Percentiles rank a stretch among this genome's conserved stretches.
Evolutionary conservation across 2,113 vertebrate species (phyloP).

Genomic region (Pachypanchax playfairii): DNA sequence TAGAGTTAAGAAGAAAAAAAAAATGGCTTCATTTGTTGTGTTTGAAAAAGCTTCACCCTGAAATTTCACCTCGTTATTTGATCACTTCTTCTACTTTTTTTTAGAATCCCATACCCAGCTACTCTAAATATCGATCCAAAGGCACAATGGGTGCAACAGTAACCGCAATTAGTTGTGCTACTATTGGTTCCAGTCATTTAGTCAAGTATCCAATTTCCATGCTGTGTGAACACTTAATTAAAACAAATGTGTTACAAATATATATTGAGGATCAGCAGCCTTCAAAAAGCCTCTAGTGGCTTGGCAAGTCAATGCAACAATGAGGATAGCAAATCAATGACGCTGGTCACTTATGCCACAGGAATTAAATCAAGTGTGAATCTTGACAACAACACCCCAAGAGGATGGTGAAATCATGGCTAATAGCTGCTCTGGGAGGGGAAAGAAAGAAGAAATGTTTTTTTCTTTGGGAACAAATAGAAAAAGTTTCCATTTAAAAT

Average conservation of each 20-base stretch:
- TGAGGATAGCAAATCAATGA: conserved; percentile 80
- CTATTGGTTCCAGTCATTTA: conserved; percentile 78
- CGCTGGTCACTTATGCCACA: conserved; percentile 73
- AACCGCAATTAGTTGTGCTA: conserved; percentile 80
- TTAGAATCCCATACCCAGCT: conserved; percentile 63
- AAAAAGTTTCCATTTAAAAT: conserved; percentile 32
- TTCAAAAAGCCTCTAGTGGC: conserved; percentile 76
- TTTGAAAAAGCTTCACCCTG: conserved; percentile 21
- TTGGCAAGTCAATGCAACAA: conserved; percentile 77
- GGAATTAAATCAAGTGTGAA: conserved; percentile 78
- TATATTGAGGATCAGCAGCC: conserved; percentile 77
- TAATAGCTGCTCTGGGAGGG: conserved; percentile 54
- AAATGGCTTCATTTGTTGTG: too few relatives aligned
- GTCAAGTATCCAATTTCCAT: conserved; percentile 81
- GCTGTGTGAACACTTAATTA: conserved; percentile 84
- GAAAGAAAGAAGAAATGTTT: conserved; percentile 37
- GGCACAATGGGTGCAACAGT: conserved; percentile 66
- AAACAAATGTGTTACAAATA: conserved; percentile 84
- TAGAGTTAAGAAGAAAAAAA: background rate
- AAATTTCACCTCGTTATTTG: conserved; percentile 53
- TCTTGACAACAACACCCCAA: conserved; percentile 64
- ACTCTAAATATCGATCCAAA: conserved; percentile 77
- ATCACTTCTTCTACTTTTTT: conserved; percentile 61
- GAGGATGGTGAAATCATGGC: conserved; percentile 66
- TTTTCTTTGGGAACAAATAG: conserved; percentile 34